Evolutionary conservation across 2,888 invertebrate species (phyloP).

Genomic region (Orchesellides sinensis): DNA sequence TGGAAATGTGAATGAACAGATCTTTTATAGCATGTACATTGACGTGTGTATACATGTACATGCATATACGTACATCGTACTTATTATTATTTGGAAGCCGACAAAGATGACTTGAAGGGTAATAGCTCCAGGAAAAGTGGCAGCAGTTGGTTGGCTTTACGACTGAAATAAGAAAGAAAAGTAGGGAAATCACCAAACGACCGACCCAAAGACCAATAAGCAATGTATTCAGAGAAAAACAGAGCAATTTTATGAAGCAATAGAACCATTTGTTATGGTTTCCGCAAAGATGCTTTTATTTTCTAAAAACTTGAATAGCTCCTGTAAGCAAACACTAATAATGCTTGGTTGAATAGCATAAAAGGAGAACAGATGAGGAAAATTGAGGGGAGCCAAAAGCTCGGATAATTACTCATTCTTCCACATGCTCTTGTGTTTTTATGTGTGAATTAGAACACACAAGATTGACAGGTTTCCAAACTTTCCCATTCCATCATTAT

Average conservation of each 20-base stretch:
- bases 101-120: constrained; percentile 11
- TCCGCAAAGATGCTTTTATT: constrained; percentile 34
- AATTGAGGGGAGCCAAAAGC: constrained; percentile 32
- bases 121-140: background rate
- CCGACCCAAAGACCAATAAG: constrained; percentile 7
- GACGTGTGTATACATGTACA: background rate
- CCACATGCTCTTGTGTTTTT: constrained; percentile 15
- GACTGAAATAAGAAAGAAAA: constrained; percentile 10
- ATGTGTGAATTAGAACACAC: constrained; percentile 32
- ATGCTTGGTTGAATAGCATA: background rate
- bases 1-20: too few relatives aligned
- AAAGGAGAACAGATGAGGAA: background rate
- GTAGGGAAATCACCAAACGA: constrained; percentile 14
- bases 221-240: background rate
- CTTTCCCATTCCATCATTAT: constrained; percentile 39
- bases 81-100: background rate
- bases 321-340: background rate
- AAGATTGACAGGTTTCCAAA: constrained; percentile 61
- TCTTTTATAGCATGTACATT: too few relatives aligned
- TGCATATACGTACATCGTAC: background rate
- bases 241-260: constrained; percentile 47
- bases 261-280: constrained; percentile 55
- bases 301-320: constrained; percentile 22
- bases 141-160: constrained; percentile 15
- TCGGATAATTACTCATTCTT: constrained; percentile 59